A percentile compares a stretch with the other conserved stretches of the same genome.
Conservation (phyloP, 2,888 invertebrate species). For the Podabrus alpinus region DNA sequence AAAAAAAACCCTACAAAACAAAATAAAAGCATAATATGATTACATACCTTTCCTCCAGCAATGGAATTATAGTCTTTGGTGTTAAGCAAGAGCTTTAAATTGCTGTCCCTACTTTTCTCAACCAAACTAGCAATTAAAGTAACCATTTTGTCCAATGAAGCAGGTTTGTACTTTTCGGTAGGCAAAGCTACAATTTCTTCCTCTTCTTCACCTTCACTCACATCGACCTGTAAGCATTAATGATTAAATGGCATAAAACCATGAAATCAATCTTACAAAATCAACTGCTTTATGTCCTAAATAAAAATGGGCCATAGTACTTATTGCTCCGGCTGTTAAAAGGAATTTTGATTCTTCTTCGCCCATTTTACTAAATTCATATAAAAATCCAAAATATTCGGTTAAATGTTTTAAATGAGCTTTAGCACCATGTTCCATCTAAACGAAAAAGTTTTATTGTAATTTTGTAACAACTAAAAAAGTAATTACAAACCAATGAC, state of each 20-base stretch:
- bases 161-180: conserved; percentile 81
- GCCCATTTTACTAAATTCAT: conserved; percentile 94
- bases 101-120: conserved; percentile 82
- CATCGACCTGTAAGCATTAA: conserved; percentile 56
- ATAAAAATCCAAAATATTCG: conserved; percentile 89
- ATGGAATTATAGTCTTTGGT: conserved; percentile 81
- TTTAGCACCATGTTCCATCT: conserved; percentile 85
- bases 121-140: conserved; percentile 85
- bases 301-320: conserved; percentile 90
- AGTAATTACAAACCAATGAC: conserved; percentile 66
- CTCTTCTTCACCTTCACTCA: conserved; percentile 75
- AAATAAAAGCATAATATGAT: conserved; percentile 18
- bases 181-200: conserved; percentile 67
- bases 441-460: conserved; percentile 10
- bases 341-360: conserved; percentile 91
- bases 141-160: conserved; percentile 94
- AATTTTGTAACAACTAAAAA: conserved; percentile 1
- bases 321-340: conserved; percentile 83
- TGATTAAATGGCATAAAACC: background rate
- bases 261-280: conserved; percentile 59
- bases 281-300: conserved; percentile 80
- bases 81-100: conserved; percentile 73
- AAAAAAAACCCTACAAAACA: background rate
- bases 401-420: conserved; percentile 85
- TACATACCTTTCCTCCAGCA: conserved; percentile 78